Evolutionary conservation across 2,113 vertebrate genomes (phyloP).

Genomic region (Albula goreensis): DNA sequence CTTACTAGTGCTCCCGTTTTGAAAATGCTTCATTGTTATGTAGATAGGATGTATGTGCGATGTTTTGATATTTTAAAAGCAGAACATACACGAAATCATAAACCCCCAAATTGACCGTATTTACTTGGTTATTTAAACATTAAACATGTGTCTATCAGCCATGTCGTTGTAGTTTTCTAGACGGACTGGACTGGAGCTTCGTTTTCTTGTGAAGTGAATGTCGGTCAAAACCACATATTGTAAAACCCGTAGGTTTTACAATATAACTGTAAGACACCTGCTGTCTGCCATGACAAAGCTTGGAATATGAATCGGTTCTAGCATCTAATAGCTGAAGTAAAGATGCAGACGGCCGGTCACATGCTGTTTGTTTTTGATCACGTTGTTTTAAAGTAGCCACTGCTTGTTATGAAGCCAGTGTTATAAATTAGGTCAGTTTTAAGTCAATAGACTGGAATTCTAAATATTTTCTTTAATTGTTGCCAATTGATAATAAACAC

Average conservation of each 20-base stretch:
- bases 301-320: not conserved
- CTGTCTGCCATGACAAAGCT: not conserved
- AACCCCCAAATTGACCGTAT: not conserved
- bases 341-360: constrained; percentile 57
- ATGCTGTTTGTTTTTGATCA: constrained; percentile 58
- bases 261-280: constrained; percentile 29
- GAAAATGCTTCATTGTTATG: constrained; percentile 19
- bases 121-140: not conserved
- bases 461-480: not conserved
- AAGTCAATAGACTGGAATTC: not conserved
- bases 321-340: not conserved
- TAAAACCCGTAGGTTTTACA: not conserved
- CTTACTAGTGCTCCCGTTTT: not conserved
- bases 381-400: constrained; percentile 36
- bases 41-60: constrained; percentile 5
- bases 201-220: not conserved
- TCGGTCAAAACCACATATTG: not conserved
- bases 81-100: not conserved
- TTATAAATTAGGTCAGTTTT: not conserved
- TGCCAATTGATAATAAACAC: not conserved
- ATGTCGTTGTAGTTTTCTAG: not conserved
- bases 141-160: not conserved
- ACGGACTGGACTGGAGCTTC: not conserved
- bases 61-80: constrained; percentile 13
- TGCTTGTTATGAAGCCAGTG: not conserved